Percentiles rank a stretch among this genome's conserved stretches.
Conservation (phyloP, 2,113 vertebrate species). For the Uropsilus gracilis region DNA sequence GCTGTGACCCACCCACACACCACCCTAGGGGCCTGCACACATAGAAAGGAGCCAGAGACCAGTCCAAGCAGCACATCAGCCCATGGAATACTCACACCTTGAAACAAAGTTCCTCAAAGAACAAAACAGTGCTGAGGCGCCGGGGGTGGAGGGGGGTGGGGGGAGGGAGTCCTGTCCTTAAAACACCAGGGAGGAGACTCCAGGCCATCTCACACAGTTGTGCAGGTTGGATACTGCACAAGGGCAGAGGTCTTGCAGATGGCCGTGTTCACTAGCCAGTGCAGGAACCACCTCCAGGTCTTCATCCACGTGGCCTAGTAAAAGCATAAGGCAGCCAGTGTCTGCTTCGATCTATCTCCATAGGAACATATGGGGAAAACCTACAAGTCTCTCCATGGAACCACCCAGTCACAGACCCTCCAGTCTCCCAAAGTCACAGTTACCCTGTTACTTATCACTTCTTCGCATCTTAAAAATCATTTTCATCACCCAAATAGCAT, state of each 20-base stretch:
- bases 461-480: not conserved
- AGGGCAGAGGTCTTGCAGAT: not conserved
- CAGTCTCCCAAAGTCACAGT: not conserved
- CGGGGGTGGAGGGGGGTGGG: no score
- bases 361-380: not conserved
- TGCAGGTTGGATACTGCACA: not conserved
- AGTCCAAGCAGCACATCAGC: not conserved
- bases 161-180: not conserved
- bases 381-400: not conserved
- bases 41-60: slow-evolving; percentile 51
- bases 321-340: not conserved
- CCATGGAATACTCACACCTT: not conserved
- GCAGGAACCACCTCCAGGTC: not conserved
- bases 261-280: not conserved
- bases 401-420: not conserved
- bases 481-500: not conserved
- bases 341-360: no score
- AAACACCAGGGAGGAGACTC: not conserved
- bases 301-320: not conserved
- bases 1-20: not conserved
- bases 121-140: slow-evolving; percentile 15
- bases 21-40: slow-evolving; percentile 19
- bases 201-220: not conserved
- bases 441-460: not conserved
- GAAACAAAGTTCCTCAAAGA: slow-evolving; percentile 51